These are phyloP conservation scores for Eublepharis macularius DNA, from an alignment of 2,113 vertebrate genomes.

Conservation along the genomic window DNA sequence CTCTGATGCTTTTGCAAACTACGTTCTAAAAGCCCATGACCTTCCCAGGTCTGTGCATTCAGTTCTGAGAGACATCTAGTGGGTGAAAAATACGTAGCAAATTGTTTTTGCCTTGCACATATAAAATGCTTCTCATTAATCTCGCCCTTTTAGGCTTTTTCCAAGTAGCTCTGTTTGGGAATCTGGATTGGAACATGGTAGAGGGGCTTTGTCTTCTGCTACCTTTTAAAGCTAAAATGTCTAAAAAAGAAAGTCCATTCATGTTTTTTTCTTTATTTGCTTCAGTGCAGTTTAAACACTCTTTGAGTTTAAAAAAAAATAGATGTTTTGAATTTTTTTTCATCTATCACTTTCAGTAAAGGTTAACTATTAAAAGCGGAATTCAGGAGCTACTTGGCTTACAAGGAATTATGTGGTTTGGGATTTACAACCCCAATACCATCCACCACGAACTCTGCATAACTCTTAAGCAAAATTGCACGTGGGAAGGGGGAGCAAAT, in stretches of 20 bases:
- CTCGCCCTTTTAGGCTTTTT: background rate
- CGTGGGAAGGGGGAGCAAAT: background rate
- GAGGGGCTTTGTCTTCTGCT: background rate
- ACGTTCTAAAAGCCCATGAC: background rate
- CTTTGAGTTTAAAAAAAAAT: background rate
- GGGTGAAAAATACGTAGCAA: constrained; percentile 1
- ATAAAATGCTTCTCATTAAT: constrained; percentile 40
- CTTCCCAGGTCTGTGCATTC: background rate
- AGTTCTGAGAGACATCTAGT: background rate
- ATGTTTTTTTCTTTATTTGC: background rate
- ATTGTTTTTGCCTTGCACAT: background rate
- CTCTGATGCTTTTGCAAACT: background rate
- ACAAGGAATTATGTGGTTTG: background rate
- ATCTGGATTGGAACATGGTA: background rate
- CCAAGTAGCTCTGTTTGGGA: background rate
- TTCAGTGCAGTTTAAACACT: background rate
- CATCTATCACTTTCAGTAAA: background rate
- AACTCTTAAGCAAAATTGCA: background rate
- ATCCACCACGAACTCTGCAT: background rate
- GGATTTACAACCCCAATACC: too few species aligned
- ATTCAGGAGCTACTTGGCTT: background rate
- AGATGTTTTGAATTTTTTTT: background rate
- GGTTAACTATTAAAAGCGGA: background rate
- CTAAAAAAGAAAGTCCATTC: background rate
- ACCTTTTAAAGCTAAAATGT: background rate